Evolutionary conservation across 2,888 invertebrate species (phyloP), one percentile per base, ranked within the genome.

Genomic region (Tachina fera): DNA sequence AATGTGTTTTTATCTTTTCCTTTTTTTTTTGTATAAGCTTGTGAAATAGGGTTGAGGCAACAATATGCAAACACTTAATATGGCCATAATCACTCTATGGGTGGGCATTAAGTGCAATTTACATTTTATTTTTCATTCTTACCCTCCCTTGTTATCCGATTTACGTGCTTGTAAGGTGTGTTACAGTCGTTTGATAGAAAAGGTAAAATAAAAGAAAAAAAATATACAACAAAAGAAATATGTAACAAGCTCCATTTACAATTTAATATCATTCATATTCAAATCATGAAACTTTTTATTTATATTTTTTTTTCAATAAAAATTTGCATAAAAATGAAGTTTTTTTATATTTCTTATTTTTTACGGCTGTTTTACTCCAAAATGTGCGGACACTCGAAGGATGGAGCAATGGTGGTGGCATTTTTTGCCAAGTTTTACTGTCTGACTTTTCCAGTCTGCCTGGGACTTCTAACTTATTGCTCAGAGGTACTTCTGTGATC

Each of bases 31-130:
- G 3, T 58, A 31, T 13, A 67, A 39, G 4, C 16, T 58, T 49
- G 41, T 68, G 58, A 43, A 45, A 61, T 13, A 6, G 58, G 82
- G 53, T 76, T 80, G 58, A 19, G 65, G 22, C 31, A 79, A 71
- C 78, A 83, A 79, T 86, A 83, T 83, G 83, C 86, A 79, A 79
- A 86, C 79, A 86, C 83, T 82, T 86, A 86, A 83, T 86, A 76
- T 79, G 67, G 71, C 79, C 79, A 83, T 86, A 79, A 86, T 86
- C 83, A 83, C 83, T 79, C 86, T 65, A 79, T 61, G 83, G 83
- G 82, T 71, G 78, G 86, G 65, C 71, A 79, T 75, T 76, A 79
- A 79, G 75, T 83, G 76, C 86, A 86, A 79, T 79, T 83, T 71
- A 61, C 78, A 67, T 75, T 11, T 49, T 56, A 43, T 19, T 22